Evolutionary conservation across 2,113 vertebrate species (phyloP).

Genomic region (Peromyscus polionotus): DNA sequence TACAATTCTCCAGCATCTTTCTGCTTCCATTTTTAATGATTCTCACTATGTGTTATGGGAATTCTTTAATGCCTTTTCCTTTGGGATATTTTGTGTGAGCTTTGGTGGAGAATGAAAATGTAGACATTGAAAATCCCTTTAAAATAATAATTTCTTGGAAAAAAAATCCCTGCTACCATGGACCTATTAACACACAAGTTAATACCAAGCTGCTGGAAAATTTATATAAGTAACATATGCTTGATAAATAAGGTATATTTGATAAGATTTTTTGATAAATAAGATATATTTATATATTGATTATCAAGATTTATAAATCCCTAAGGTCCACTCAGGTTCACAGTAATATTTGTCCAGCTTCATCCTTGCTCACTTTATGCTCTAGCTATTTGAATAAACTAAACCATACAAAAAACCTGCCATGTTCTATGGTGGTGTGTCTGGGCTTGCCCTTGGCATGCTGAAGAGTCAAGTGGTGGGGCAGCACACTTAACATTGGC

Average conservation of each 20-base stretch:
- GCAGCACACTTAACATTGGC: too few species aligned
- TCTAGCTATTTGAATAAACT: not conserved
- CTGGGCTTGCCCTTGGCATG: not conserved
- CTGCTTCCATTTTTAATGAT: too few species aligned
- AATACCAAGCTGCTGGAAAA: not conserved
- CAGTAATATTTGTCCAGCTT: not conserved
- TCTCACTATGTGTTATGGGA: too few species aligned
- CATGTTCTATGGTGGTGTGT: not conserved
- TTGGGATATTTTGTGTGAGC: too few species aligned
- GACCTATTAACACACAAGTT: not conserved
- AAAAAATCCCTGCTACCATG: too few species aligned
- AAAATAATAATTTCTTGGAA: not conserved
- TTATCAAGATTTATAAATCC: not conserved
- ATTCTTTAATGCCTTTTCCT: too few species aligned
- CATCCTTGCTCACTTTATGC: not conserved
- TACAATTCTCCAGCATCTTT: too few species aligned
- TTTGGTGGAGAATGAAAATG: too few species aligned
- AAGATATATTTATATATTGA: not conserved
- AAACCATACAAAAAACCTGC: not conserved
- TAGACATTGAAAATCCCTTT: too few species aligned
- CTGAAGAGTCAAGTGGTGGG: too few species aligned
- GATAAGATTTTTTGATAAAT: not conserved
- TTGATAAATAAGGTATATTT: not conserved
- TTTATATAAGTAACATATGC: not conserved
- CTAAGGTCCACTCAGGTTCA: not conserved